Evolutionary conservation across 2,113 vertebrate genomes (phyloP).

Genomic region (Gadus macrocephalus): DNA sequence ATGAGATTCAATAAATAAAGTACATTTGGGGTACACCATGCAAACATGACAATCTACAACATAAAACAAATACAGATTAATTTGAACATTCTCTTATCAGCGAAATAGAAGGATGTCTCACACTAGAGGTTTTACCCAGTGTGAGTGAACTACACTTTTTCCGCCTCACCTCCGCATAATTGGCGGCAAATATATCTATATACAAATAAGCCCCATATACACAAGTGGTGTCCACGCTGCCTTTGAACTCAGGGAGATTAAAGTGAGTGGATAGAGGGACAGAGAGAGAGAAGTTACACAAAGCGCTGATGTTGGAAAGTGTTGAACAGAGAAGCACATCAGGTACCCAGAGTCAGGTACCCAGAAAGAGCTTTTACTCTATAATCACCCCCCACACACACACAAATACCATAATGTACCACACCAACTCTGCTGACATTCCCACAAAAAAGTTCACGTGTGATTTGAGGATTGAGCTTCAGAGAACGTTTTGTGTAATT

Average conservation of each 20-base stretch:
- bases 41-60: conserved; percentile 70
- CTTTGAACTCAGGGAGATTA: too few species aligned
- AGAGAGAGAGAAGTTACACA: conserved; percentile 2
- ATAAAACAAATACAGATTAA: conserved; percentile 32
- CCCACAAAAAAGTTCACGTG: too few species aligned
- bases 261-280: too few species aligned
- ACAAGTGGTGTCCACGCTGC: too few species aligned
- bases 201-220: conserved; percentile 29
- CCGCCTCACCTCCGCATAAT: conserved; percentile 44
- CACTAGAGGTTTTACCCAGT: conserved; percentile 29
- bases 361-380: too few species aligned
- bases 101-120: conserved; percentile 39
- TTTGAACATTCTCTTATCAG: conserved; percentile 26
- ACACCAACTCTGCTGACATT: too few species aligned
- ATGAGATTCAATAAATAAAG: conserved; percentile 82
- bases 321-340: too few species aligned
- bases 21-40: conserved; percentile 74
- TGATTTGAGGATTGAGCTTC: too few species aligned
- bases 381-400: conserved; percentile 6
- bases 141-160: conserved; percentile 3
- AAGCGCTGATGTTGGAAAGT: background rate
- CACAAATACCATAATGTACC: conserved; percentile 7
- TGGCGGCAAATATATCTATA: conserved; percentile 32
- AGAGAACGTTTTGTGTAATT: too few species aligned
- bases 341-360: too few species aligned